Conservation (phyloP, 2,113 vertebrate genomes). For the Amblyornis subalaris region DNA sequence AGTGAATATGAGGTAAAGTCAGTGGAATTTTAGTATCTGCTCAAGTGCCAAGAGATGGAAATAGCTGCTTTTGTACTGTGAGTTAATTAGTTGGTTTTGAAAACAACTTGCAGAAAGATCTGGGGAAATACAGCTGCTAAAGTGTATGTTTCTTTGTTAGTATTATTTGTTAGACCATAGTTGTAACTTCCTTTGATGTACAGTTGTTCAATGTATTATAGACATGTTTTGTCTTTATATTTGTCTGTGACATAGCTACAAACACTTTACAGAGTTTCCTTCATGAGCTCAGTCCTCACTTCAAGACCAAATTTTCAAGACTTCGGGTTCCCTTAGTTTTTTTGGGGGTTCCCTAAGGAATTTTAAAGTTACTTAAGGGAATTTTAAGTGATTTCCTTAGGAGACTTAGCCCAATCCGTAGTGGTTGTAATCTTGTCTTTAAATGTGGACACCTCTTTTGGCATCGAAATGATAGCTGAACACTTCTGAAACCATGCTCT, state of each 20-base stretch:
- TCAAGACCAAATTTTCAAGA: neutral
- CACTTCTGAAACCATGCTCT: neutral
- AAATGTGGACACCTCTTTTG: neutral
- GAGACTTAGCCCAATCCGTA: neutral
- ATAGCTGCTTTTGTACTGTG: neutral
- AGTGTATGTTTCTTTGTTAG: neutral
- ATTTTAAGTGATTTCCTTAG: neutral
- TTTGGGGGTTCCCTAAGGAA: neutral
- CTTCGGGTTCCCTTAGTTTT: neutral
- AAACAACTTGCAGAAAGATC: neutral
- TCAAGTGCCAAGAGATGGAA: neutral
- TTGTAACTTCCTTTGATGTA: neutral
- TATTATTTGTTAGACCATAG: neutral
- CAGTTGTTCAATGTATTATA: neutral
- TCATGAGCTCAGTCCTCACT: neutral
- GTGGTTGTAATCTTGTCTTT: neutral
- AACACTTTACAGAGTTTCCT: neutral
- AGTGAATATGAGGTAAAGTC: neutral
- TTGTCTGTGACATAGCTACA: accelerated
- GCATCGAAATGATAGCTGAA: neutral
- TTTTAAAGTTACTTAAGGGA: neutral
- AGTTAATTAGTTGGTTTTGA: neutral
- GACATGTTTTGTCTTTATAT: neutral
- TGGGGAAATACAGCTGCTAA: neutral
- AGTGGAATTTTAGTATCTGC: neutral